Base-by-base conservation (phyloP, 2,888 invertebrate species). In the Petrolisthes cinctipes region DNA sequence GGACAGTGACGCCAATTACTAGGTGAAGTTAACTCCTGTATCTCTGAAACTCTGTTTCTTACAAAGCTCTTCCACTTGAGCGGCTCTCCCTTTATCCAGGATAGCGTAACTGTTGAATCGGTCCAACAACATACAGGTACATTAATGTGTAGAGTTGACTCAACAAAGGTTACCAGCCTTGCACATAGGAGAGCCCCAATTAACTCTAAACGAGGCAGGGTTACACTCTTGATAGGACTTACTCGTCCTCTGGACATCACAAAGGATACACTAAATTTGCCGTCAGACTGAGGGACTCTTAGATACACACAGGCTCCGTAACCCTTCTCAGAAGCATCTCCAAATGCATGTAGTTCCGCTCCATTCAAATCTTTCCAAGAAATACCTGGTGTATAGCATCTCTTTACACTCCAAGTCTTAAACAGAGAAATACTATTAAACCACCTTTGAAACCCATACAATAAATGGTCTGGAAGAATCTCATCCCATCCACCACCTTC, bases 81-180 rank as follows among this genome's bases (percentile, higher is more conserved):
- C n/a, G 83, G 82, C 23, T 85, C 82, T 51, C 85, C 82, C 68
- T 86, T 82, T n/a, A 91, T 91, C 91, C 91, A 91, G 7, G 73
- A 68, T 68, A 57, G 61, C 1, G 90, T 82, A n/a, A n/a, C 9
- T 17, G 23, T 76, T 17, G 85, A 91, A 76, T 89, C 91, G 57
- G 88, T 85, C 89, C 75, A 82, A 82, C 86, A 91, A 86, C 23
- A 89, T 80, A 87, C 82, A 71, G 68, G 20, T 9, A 79, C 11
- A 76, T 78, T n/a, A 79, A 86, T 53, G 23, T 81, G 57, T 4
- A 91, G 75, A 7, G 87, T 86, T n/a, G 37, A 68, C 51, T 57
- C 85, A 5, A 90, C 86, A 86, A 84, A 89, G 5, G 14, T 68
- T 73, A 89, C 57, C 78, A 91, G 61, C 14, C 89, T 81, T 9